Evolutionary conservation across 1,140 invertebrate genomes (phyloP).

Genomic region (Sminthurides bifidus): DNA sequence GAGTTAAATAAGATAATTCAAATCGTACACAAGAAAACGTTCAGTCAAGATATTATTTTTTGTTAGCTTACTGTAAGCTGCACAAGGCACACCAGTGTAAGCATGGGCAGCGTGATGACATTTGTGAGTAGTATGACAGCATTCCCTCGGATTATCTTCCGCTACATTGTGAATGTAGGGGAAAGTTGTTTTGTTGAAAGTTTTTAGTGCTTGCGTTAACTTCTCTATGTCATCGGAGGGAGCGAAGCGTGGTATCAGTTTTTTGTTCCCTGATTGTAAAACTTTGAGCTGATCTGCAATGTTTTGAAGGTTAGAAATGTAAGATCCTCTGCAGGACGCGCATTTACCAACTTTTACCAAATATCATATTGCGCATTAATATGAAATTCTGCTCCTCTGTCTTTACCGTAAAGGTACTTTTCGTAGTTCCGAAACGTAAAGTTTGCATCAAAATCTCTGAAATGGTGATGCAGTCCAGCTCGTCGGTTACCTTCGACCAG

Average conservation of each 20-base stretch:
- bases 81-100: constrained; percentile 75
- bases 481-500: constrained; percentile 65
- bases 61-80: constrained; percentile 59
- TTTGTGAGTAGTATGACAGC: constrained; percentile 68
- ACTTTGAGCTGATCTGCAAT: constrained; percentile 55
- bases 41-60: constrained; percentile 3
- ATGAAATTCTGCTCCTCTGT: constrained; percentile 1
- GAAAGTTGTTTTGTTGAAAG: constrained; percentile 6
- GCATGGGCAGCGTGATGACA: constrained; percentile 71
- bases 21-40: too few species aligned
- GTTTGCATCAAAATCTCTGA: constrained; percentile 55
- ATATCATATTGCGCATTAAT: not conserved
- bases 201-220: constrained; percentile 42
- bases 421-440: constrained; percentile 78
- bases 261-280: constrained; percentile 48
- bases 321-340: not conserved
- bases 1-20: not conserved
- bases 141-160: constrained; percentile 37
- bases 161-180: constrained; percentile 4
- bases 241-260: constrained; percentile 45
- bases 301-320: not conserved
- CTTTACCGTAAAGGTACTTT: constrained; percentile 75
- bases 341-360: not conserved
- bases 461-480: constrained; percentile 56
- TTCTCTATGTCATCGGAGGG: constrained; percentile 44